Conservation (phyloP, 2,797 vertebrate species). For the Hylomyscus alleni region DNA sequence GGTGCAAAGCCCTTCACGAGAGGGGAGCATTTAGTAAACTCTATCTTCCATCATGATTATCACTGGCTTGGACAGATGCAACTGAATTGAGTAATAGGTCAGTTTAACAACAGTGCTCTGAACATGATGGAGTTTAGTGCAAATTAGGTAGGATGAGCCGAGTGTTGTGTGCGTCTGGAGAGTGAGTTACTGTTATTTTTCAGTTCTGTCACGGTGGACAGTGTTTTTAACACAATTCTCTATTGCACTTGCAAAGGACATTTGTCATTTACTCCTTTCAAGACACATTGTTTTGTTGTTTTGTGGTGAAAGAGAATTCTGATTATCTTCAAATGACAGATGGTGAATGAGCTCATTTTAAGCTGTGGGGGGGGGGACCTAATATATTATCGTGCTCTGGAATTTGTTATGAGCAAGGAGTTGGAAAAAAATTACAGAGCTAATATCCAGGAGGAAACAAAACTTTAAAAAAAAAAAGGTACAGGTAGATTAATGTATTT, state of each 20-base stretch:
- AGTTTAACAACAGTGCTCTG: not conserved
- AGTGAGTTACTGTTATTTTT: conserved; percentile 66
- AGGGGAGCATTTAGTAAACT: not conserved
- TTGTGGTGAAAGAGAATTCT: conserved; percentile 74
- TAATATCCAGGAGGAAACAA: conserved; percentile 80
- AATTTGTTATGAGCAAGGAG: conserved; percentile 74
- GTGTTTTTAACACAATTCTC: conserved; percentile 63
- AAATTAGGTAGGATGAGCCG: conserved; percentile 13
- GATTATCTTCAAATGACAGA: conserved; percentile 82
- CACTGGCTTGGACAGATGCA: conserved; percentile 42
- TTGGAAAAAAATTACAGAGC: conserved; percentile 73
- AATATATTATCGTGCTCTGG: conserved; percentile 23
- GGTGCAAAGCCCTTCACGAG: not conserved
- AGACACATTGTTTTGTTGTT: conserved; percentile 66
- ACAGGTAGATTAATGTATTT: conserved; percentile 79
- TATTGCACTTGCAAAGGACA: conserved; percentile 73
- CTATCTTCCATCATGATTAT: not conserved
- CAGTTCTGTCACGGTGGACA: conserved; percentile 4
- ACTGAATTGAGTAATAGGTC: conserved; percentile 20
- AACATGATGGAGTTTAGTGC: conserved; percentile 30
- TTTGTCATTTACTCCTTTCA: conserved; percentile 73
- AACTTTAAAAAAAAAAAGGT: conserved; percentile 61
- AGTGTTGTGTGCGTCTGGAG: conserved; percentile 21
- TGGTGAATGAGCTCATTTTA: conserved; percentile 70
- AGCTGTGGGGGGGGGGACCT: conserved; percentile 57